Evolutionary conservation across 2,113 vertebrate genomes (phyloP).

Genomic region (Chaenocephalus aceratus): DNA sequence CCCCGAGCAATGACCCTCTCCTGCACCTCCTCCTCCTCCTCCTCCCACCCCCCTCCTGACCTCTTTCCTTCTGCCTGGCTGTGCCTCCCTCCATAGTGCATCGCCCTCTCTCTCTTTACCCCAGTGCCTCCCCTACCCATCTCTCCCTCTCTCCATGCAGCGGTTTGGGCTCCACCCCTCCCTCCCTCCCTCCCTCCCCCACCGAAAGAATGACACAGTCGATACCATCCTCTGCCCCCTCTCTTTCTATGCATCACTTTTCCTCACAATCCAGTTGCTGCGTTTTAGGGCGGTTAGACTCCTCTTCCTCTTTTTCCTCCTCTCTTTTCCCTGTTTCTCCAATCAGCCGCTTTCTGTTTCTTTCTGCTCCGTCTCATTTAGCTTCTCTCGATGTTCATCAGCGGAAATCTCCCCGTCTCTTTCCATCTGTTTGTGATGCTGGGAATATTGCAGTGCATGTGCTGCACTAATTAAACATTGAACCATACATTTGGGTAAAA

Average conservation of each 20-base stretch:
- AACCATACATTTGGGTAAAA: not conserved
- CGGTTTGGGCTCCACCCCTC: constrained; percentile 54
- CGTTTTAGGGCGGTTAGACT: not conserved
- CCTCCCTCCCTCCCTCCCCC: constrained; percentile 9
- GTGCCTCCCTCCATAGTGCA: constrained; percentile 14
- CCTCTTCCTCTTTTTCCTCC: not conserved
- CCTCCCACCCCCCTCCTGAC: constrained; percentile 48
- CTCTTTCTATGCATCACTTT: constrained; percentile 20
- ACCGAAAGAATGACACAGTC: constrained; percentile 21
- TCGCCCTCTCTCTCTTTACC: not conserved
- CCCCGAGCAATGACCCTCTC: constrained; percentile 40
- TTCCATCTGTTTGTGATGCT: not conserved
- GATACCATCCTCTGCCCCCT: constrained; percentile 30
- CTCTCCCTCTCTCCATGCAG: constrained; percentile 46
- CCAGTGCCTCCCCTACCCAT: not conserved
- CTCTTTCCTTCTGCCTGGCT: constrained; percentile 56
- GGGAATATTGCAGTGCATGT: not conserved
- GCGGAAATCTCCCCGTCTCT: not conserved
- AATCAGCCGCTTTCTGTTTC: not conserved
- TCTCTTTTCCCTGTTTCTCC: not conserved
- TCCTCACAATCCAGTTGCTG: not conserved
- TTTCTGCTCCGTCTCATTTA: not conserved
- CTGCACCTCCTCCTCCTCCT: constrained; percentile 1
- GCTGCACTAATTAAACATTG: not conserved
- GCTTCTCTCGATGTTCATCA: not conserved